Base-by-base conservation (phyloP, 2,113 vertebrate genomes). In the Galbula dea region DNA sequence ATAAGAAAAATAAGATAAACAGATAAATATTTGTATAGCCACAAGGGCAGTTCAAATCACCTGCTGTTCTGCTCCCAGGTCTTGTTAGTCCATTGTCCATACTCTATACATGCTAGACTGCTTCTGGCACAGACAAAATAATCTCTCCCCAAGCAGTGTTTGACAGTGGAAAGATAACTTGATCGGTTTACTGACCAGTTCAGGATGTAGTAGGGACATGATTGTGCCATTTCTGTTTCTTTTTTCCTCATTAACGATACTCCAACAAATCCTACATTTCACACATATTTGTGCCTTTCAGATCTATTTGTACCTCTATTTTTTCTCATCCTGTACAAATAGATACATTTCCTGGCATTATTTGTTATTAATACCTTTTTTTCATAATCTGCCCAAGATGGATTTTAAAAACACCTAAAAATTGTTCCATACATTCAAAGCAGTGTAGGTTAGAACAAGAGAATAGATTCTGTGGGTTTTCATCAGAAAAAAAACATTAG, bases 61-160 rank as follows among this genome's bases (percentile, higher is more conserved):
- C 20, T 61, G 36, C 17, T 79, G 4, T 63, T 89, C 41, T 79
- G 26, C 36, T 65, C 26, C 22, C 12, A 30, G 30, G n/a, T 3
- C 15, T 30, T 68, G 12, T 76, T 76, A 74, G n/a, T n/a, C 49
- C 11, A 3, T 32, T 51, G 10, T 90, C 49, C 9, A 4, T 39
- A 11, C 6, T 45, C 21, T 7, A 4, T 27, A 27, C 11, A 52
- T 0, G 0, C 29, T 45, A 43, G 21, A 57, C n/a, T 57, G 19
- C 12, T 88, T 30, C 26, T 43, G 54, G 13, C n/a, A 59, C 12
- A 68, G 32, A 29, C 5, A 19, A 63, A 72, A 69, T 13, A 6
- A 8, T 43, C 7, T 30, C 24, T 52, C 16, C 30, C 23, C 27
- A 76, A 45, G 22, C 12, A 77, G 2, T 19, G 11, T 43, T 73